Evolutionary conservation across 92 coral and sea anemone genomes (phyloP), one percentile per base, ranked within the genome.

Genomic region (Porites evermanni): DNA sequence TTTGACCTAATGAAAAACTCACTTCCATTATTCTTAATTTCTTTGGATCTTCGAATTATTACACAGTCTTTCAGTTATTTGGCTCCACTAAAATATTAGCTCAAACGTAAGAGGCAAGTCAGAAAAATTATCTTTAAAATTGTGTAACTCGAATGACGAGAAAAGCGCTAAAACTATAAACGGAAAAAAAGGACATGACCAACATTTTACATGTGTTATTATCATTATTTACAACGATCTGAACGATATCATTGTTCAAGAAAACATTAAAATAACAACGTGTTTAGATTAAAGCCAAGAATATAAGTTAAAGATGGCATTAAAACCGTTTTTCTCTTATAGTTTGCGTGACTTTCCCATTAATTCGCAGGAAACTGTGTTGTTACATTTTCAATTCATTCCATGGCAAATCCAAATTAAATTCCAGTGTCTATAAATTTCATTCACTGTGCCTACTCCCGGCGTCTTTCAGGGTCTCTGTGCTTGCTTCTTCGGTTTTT

Each of bases 191-290:
- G 12, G 12, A 69, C 38, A 24, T 1, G 12, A 29, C 1, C 69
- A 77, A 77, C 29, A 60, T 11, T 29, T 44, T 77, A 14, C 50
- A 29, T n/a, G 67, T 23, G 51, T 8, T 20, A 53, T 12, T 4
- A 17, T 44, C 67, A 74, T 65, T 79, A 79, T 79, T 79, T 65
- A 79, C 83, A 64, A 47, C 72, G 64, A 47, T 47, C 52, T 76
- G 20, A 38, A 38, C 47, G 47, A 38, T 38, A 3, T 4, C 72
- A 67, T 21, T 0, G 60, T 64, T 65, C 53, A 44, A 12, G 68
- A 79, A 60, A 17, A 79, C 61, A 79, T 79, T 11, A 67, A 21
- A 67, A 67, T 24, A 67, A 67, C 16, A 67, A 67, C 72, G 17
- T 67, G 72, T 67, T 67, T 67, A 67, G 11, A 9, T 67, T 67